Evolutionary conservation across 2,888 invertebrate genomes (phyloP), one percentile per base, ranked within the genome.

Genomic region (Sympetrum striolatum): DNA sequence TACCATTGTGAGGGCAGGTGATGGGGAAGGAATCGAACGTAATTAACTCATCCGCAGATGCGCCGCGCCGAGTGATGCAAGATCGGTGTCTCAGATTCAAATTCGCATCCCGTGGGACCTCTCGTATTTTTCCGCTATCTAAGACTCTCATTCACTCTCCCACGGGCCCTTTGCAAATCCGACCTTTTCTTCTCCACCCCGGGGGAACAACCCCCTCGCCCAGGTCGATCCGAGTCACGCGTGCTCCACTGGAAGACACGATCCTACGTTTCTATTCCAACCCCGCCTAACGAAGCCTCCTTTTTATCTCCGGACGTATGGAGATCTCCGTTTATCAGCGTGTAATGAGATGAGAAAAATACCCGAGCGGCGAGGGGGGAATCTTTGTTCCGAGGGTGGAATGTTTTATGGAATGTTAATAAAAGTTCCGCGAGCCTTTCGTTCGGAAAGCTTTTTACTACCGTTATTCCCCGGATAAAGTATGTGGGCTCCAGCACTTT

Each of bases 71-170:
- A 53, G 60, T n/a, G 86, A 86, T 31, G 37, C 60, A 37, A 86
- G 37, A 86, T 82, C 58, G 35, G 35, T 10, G 6, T 25, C n/a
- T 53, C 10, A 37, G 82, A 82, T 82, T 53, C 31, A 58, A 53
- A 81, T 31, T 82, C 58, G 58, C 53, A 86, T 58, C 60, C 37
- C 39, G 8, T n/a, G 60, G 60, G 60, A 60, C 37, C 60, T 22
- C 60, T 86, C 86, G 82, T 82, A 60, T 60, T 82, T 39, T 64
- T 86, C 86, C 48, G 60, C 64, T 37, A 60, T 86, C 86, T 60
- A 53, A 12, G 31, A 35, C 37, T 80, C 31, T 60, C 60, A 60
- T 60, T 60, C 60, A 35, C 80, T 44, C 53, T 44, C 58, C 31
- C 53, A 81, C 53, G 31, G 82, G 18, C 58, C 58, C 8, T 35